Evolutionary conservation across 2,888 invertebrate genomes (phyloP).

Genomic region (Brachyopa scutellaris): DNA sequence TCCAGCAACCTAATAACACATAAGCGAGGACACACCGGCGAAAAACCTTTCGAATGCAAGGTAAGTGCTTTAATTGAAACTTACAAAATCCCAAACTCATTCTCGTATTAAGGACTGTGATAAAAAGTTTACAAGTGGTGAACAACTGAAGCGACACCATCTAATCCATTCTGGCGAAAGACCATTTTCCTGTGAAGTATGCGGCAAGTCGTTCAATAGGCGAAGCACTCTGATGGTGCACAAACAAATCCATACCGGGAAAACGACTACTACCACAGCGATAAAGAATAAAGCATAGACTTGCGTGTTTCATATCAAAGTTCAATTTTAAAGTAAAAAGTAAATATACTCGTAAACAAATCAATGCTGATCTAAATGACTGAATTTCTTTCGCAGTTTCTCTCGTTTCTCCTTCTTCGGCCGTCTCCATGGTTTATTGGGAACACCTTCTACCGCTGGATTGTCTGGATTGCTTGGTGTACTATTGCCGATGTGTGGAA

Average conservation of each 20-base stretch:
- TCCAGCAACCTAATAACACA: conserved; percentile 81
- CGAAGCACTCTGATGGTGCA: conserved; percentile 75
- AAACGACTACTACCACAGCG: not conserved
- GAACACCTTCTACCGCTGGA: conserved; percentile 69
- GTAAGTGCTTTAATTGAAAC: conserved; percentile 23
- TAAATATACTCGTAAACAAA: not conserved
- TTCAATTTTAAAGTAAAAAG: not conserved
- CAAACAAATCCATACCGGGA: conserved; percentile 73
- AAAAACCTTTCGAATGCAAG: conserved; percentile 79
- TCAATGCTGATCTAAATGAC: conserved; percentile 91
- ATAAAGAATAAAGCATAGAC: too few relatives aligned
- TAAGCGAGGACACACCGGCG: conserved; percentile 78
- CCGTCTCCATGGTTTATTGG: conserved; percentile 90
- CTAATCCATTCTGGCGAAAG: conserved; percentile 79
- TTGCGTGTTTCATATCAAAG: not conserved
- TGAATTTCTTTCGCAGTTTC: conserved; percentile 93
- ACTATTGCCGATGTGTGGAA: conserved; percentile 79
- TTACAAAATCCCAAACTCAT: not conserved
- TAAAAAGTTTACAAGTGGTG: conserved; percentile 79
- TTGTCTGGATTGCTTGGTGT: conserved; percentile 73
- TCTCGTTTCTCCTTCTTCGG: conserved; percentile 95
- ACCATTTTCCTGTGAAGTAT: conserved; percentile 75
- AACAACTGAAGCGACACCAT: conserved; percentile 80
- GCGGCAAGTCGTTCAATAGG: conserved; percentile 74
- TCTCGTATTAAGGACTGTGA: conserved; percentile 76